Conservation (phyloP, 2,888 invertebrate genomes). For the Cosmorhoe ocellata region DNA sequence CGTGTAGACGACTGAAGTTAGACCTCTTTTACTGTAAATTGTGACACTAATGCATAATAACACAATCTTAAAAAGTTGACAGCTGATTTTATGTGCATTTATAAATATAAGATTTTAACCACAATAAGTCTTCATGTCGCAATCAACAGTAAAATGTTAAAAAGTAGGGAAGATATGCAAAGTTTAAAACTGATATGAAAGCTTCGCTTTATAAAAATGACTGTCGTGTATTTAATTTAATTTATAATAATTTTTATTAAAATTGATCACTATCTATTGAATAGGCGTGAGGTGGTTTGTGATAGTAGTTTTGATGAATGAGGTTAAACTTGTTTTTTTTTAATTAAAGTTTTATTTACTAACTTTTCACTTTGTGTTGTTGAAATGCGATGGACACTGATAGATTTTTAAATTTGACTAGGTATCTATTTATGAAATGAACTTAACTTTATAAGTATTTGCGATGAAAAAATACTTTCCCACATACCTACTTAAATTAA, state of each 20-base stretch:
- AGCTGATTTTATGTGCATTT: slow-evolving; percentile 14
- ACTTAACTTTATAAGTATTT: not conserved
- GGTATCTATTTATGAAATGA: not conserved
- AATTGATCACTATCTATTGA: slow-evolving; percentile 61
- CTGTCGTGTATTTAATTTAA: slow-evolving; percentile 57
- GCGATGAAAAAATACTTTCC: not conserved
- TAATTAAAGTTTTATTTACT: slow-evolving; percentile 34
- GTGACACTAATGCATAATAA: slow-evolving; percentile 35
- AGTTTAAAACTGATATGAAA: slow-evolving; percentile 59
- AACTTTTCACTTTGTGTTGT: slow-evolving; percentile 6
- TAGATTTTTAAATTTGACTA: slow-evolving; percentile 1
- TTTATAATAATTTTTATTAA: slow-evolving; percentile 43
- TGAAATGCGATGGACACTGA: slow-evolving; percentile 11
- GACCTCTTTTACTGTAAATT: slow-evolving; percentile 47
- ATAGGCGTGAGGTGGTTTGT: slow-evolving; percentile 78
- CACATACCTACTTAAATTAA: not conserved
- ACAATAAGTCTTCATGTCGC: slow-evolving; percentile 37
- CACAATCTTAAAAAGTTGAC: slow-evolving; percentile 3
- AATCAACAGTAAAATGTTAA: slow-evolving; percentile 42
- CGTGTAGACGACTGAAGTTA: slow-evolving; percentile 58
- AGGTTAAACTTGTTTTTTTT: slow-evolving; percentile 39
- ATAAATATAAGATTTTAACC: slow-evolving; percentile 20
- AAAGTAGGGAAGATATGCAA: slow-evolving; percentile 56
- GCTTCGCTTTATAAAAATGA: slow-evolving; percentile 76
- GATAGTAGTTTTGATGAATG: slow-evolving; percentile 61